phyloP scores from a whole-genome alignment of 2,797 vertebrate species.

The Manis pentadactyla region DNA sequence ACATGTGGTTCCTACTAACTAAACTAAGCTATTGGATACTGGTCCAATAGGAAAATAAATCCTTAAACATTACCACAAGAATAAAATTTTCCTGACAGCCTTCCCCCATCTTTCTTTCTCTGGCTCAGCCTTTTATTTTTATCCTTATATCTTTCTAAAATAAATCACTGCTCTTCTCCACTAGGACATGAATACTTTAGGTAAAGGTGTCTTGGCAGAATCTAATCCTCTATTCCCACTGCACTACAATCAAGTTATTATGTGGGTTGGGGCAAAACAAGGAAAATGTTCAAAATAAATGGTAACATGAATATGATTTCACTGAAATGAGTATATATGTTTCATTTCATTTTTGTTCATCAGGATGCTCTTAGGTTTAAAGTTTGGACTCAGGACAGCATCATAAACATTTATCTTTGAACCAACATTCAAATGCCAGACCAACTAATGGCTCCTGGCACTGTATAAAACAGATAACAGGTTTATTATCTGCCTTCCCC shows the following conservation, averaged over 20 bases:
- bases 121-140: neutral
- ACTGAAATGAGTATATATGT: conserved; percentile 5
- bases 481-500: neutral
- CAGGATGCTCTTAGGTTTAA: neutral
- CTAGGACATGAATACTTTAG: neutral
- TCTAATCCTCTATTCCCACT: neutral
- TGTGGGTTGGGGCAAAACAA: neutral
- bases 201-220: neutral
- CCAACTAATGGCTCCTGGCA: conserved; percentile 32
- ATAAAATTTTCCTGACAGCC: neutral
- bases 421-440: conserved; percentile 29
- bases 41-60: conserved; percentile 6
- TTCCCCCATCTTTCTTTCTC: neutral
- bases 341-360: conserved; percentile 48
- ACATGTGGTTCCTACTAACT: neutral
- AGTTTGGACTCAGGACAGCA: conserved; percentile 37
- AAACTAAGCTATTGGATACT: conserved; percentile 24
- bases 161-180: neutral
- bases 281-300: conserved; percentile 44
- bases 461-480: conserved; percentile 28
- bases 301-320: conserved; percentile 27
- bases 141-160: neutral
- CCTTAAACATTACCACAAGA: conserved; percentile 3
- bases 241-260: neutral
- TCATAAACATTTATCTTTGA: conserved; percentile 67